Conservation (phyloP, 2,888 invertebrate genomes). For the Dromius quadrimaculatus region DNA sequence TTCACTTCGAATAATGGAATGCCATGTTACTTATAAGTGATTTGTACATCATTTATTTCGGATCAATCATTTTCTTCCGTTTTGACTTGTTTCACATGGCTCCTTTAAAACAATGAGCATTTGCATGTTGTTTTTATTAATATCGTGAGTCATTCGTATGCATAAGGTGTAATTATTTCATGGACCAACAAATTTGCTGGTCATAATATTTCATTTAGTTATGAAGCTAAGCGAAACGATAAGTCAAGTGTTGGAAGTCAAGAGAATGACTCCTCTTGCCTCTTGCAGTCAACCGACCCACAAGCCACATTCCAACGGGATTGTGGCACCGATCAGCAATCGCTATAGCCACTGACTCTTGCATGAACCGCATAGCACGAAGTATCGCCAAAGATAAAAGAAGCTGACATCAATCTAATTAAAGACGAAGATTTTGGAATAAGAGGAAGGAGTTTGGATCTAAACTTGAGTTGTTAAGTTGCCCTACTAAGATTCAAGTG, state of each 20-base stretch:
- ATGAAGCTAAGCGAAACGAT: background rate
- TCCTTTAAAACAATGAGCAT: no score
- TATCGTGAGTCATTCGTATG: no score
- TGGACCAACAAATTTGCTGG: background rate
- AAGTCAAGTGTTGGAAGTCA: background rate
- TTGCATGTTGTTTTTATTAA: no score
- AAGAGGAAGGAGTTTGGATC: no score
- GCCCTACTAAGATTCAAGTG: no score
- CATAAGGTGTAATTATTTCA: background rate
- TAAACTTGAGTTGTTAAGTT: no score
- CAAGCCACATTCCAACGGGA: conserved; percentile 68
- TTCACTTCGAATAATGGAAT: no score
- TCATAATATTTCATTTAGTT: conserved; percentile 17
- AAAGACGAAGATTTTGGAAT: no score
- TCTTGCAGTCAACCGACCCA: conserved; percentile 47
- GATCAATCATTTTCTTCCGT: no score
- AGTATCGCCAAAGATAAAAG: background rate
- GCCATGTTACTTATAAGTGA: no score
- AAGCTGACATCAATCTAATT: background rate
- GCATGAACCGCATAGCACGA: conserved; percentile 51
- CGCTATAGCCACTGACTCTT: conserved; percentile 54
- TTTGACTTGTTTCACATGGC: no score
- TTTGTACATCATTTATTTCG: no score
- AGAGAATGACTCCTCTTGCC: conserved; percentile 56
- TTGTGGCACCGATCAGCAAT: conserved; percentile 66